A percentile compares a stretch with the other conserved stretches of the same genome.
Evolutionary conservation across 2,797 vertebrate species (phyloP).

Genomic region (Staurois parvus): DNA sequence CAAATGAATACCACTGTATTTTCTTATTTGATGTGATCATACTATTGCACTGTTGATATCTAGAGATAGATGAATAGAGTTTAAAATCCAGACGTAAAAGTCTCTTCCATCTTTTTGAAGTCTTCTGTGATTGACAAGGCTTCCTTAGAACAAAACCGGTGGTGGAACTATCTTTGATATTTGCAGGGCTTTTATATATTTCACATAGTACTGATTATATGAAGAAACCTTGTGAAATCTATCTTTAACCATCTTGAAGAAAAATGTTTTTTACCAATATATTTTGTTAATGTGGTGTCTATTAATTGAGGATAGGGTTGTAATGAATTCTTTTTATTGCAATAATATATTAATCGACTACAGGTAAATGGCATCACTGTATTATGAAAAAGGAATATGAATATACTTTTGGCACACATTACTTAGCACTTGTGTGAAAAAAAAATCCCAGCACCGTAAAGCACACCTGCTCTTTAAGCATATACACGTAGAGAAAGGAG

Average conservation of each 20-base stretch:
- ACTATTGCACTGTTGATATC: constrained; percentile 61
- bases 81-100: constrained; percentile 60
- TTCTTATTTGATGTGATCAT: constrained; percentile 57
- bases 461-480: too few species aligned
- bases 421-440: too few species aligned
- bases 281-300: constrained; percentile 37
- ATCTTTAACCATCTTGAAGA: constrained; percentile 52
- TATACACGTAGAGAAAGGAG: too few species aligned
- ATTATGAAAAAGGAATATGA: too few species aligned
- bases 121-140: constrained; percentile 60
- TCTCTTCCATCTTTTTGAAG: constrained; percentile 60
- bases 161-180: constrained; percentile 58
- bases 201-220: constrained; percentile 53
- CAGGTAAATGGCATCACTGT: not conserved
- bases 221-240: constrained; percentile 40
- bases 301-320: not conserved
- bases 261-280: constrained; percentile 10
- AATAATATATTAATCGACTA: not conserved
- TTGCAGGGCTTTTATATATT: constrained; percentile 55
- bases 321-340: not conserved
- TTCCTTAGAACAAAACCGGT: constrained; percentile 61
- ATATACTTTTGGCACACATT: too few species aligned
- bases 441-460: too few species aligned
- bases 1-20: constrained; percentile 54
- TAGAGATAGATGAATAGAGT: constrained; percentile 58